Evolutionary conservation across 2,888 invertebrate species (phyloP), one percentile per base, ranked within the genome.

Genomic region (Yponomeuta evonymella): DNA sequence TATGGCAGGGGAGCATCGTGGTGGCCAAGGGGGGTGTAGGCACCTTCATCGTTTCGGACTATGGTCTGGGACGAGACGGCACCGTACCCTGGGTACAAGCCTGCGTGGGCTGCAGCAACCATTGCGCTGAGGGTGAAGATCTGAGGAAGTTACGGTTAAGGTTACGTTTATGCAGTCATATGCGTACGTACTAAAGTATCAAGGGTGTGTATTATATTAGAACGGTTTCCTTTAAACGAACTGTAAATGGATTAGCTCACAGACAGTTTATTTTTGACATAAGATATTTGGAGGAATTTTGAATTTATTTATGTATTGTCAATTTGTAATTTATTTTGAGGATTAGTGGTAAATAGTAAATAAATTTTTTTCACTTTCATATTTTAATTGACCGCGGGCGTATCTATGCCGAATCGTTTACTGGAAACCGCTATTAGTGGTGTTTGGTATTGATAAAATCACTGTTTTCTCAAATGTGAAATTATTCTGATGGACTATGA

Each of bases 81-180:
- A 3, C 84, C 78, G 72, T 77, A 74, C 43, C 75, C 85, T 65
- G 81, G 70, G 64, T 78, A 84, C 62, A 90, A 79, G 58, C 93
- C 93, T 67, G 93, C 93, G 75, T 83, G 89, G 73, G 90, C 90
- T 5, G 92, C 83, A 68, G 87, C 86, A 78, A 93, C 75, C 74
- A 93, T 75, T 72, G 87, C 86, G 74, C 86, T 83, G 72, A 93
- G 81, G 71, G 88, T 83, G 75, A 91, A 75, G 74, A 93, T 84
- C 93, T 93, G 79, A 8, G 65, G 29, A 43, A 6, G 43, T 43
- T 43, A 43, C n/a, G n/a, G n/a, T n/a, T 43, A 43, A 33, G 43
- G 43, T 43, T 43, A 43, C 6, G 43, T 5, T 43, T 43, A 43
- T 6, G 43, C 0, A 8, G 43, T 43, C 9, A 8, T 43, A 43